Percentiles rank a stretch among this genome's conserved stretches.
phyloP scores from a whole-genome alignment of 2,797 vertebrate genomes.

The Leptodactylus fallax region DNA sequence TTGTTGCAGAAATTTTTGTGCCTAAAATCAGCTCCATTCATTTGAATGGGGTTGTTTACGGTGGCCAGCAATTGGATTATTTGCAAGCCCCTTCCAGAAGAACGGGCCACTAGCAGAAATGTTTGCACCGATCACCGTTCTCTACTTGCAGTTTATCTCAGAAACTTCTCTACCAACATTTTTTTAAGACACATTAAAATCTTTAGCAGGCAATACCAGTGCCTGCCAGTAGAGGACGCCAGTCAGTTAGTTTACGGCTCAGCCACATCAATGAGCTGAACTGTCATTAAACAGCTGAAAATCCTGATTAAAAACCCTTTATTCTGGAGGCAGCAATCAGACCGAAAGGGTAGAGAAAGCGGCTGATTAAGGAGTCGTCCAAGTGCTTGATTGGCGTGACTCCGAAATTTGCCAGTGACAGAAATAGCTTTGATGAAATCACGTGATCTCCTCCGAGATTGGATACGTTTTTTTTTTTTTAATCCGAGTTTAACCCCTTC shows the following conservation, averaged over 20 bases:
- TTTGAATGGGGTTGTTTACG: too few relatives aligned
- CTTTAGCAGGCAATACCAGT: neutral
- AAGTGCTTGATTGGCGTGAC: conserved; percentile 57
- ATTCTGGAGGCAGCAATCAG: conserved; percentile 48
- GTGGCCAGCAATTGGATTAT: too few relatives aligned
- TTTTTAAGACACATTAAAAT: too few relatives aligned
- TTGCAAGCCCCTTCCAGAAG: too few relatives aligned
- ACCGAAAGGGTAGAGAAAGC: conserved; percentile 45
- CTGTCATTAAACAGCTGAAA: conserved; percentile 49
- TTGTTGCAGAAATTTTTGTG: too few relatives aligned
- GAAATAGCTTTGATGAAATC: conserved; percentile 49
- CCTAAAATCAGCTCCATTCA: too few relatives aligned
- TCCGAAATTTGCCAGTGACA: conserved; percentile 49
- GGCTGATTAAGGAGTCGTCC: conserved; percentile 56
- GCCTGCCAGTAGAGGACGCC: conserved; percentile 36
- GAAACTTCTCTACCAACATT: too few relatives aligned
- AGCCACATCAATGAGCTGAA: neutral
- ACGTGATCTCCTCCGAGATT: conserved; percentile 1
- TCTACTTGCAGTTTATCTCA: too few relatives aligned
- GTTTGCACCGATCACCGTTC: too few relatives aligned
- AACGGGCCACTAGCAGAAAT: too few relatives aligned
- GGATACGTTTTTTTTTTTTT: conserved; percentile 4
- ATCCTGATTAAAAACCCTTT: conserved; percentile 46
- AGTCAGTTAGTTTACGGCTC: neutral
- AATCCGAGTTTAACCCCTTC: conserved; percentile 26